Evolutionary conservation across 2,888 invertebrate species (phyloP), one percentile per base, ranked within the genome.

Genomic region (Malthinus seriepunctatus): DNA sequence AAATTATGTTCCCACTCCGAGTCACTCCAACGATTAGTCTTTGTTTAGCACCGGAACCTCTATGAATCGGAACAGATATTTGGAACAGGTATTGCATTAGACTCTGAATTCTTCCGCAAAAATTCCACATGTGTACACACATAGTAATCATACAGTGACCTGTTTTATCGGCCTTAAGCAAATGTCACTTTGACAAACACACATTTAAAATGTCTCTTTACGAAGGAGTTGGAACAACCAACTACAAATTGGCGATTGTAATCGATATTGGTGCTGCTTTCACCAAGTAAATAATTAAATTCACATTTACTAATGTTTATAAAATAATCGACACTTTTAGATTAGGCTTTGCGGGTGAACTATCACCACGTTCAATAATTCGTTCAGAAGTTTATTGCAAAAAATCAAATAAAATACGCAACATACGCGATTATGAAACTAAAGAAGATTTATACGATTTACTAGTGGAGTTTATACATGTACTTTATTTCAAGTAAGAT

Each of bases 311-410:
- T n/a, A 39, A 35, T 45, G 11, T 33, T 42, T 47, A 34, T 14
- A 23, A 12, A 14, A 10, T 12, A 4, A 3, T 35, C 3, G 5
- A 35, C 35, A n/a, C 34, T 71, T 79, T 32, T 66, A 96, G 96
- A 79, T 90, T 94, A 77, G 97, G 97, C 23, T 94, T 96, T 79
- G 91, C 93, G 31, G 93, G 93, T 8, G 97, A 97, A 79, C 84
- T 88, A 47, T 87, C 89, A 34, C 97, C 97, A 23, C 83, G 96
- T 66, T 91, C 91, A 73, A 95, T 97, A 63, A 86, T 96, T 63
- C 87, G 88, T 48, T 89, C 93, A 0, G 87, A 89, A 76, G 85
- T 91, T 42, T 87, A 85, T 76, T 86, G 88, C 70, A 80, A 88
- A 1, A 82, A 83, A 50, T 84, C 85, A 46, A 85, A 86, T 7